phyloP scores from a whole-genome alignment of 2,888 invertebrate species.

The Gibbula magus region DNA sequence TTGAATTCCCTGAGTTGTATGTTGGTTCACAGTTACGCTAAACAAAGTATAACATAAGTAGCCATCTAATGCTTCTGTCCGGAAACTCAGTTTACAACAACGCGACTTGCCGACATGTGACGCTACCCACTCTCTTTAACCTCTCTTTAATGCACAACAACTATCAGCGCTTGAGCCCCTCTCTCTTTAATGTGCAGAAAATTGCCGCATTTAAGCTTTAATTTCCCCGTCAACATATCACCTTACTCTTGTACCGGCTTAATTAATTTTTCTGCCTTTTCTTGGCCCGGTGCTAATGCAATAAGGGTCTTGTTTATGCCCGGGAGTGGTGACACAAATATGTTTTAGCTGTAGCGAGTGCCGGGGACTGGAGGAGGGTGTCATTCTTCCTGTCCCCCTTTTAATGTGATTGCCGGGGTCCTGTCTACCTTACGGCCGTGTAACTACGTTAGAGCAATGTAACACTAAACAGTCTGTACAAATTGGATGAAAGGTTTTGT shows the following conservation, averaged over 20 bases:
- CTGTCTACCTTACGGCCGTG: not conserved
- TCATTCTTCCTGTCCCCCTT: not conserved
- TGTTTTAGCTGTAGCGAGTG: not conserved
- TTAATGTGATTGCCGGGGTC: not conserved
- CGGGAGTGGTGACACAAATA: constrained; percentile 11
- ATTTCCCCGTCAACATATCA: constrained; percentile 9
- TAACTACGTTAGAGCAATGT: not conserved
- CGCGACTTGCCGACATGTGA: no score
- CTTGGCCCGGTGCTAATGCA: not conserved
- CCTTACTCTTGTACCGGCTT: not conserved
- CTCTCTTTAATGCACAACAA: no score
- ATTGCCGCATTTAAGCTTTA: not conserved
- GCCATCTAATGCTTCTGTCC: no score
- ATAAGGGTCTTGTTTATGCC: constrained; percentile 20
- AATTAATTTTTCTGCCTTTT: constrained; percentile 16
- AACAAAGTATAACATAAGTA: no score
- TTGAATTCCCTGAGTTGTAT: no score
- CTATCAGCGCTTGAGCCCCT: no score
- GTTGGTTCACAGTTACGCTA: no score
- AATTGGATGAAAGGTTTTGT: constrained; percentile 17
- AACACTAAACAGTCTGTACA: not conserved
- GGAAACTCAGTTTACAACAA: no score
- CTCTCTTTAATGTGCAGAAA: not conserved
- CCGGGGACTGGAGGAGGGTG: not conserved
- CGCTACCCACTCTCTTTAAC: no score